Conservation (phyloP, 2,113 vertebrate genomes). For the Perca flavescens region DNA sequence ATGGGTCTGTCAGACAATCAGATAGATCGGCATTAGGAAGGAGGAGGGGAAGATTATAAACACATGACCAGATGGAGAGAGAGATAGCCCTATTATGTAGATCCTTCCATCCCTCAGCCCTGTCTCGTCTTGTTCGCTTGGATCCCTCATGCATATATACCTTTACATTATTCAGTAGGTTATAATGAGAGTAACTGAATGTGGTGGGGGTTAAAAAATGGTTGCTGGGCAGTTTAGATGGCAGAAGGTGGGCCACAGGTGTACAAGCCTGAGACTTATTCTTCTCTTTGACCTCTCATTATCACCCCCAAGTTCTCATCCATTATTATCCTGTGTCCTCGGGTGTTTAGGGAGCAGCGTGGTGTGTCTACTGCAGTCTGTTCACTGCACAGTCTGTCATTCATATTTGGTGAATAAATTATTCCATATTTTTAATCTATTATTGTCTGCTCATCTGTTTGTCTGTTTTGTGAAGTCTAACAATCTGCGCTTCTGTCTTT, state of each 20-base stretch:
- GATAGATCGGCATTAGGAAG: slow-evolving; percentile 54
- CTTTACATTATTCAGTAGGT: slow-evolving; percentile 83
- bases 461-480: neutral
- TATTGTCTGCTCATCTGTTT: slow-evolving; percentile 61
- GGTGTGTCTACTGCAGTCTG: slow-evolving; percentile 65
- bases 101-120: slow-evolving; percentile 61
- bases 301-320: slow-evolving; percentile 70
- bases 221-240: slow-evolving; percentile 47
- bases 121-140: slow-evolving; percentile 47
- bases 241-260: slow-evolving; percentile 85
- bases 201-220: slow-evolving; percentile 29
- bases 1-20: slow-evolving; percentile 49
- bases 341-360: slow-evolving; percentile 59
- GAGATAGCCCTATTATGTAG: slow-evolving; percentile 80
- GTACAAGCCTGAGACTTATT: slow-evolving; percentile 76
- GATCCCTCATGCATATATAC: slow-evolving; percentile 74
- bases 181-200: slow-evolving; percentile 79
- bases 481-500: slow-evolving; percentile 28
- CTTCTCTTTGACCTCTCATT: slow-evolving; percentile 81
- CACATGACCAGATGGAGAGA: slow-evolving; percentile 79
- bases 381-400: slow-evolving; percentile 64
- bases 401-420: slow-evolving; percentile 74
- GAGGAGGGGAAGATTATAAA: slow-evolving; percentile 73
- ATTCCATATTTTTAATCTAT: slow-evolving; percentile 64
- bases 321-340: slow-evolving; percentile 65